Base-by-base conservation (phyloP, 2,113 vertebrate genomes). In the Petroica traversi region DNA sequence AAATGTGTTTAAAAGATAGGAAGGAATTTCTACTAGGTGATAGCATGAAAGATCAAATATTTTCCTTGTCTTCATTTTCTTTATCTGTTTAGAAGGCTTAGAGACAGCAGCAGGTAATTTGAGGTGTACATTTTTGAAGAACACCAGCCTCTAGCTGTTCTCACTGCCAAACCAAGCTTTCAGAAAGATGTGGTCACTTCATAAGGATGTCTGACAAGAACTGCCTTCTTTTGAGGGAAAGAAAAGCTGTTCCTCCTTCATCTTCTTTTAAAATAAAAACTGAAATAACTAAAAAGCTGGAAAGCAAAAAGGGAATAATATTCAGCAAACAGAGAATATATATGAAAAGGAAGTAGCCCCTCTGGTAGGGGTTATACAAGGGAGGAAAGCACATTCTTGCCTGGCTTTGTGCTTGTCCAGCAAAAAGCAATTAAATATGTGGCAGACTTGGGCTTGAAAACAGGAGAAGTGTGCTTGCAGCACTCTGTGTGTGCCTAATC, bases 1-100 rank as follows among this genome's bases (percentile, higher is more conserved):
- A 93, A 85, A 80, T 74, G 88, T 84, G 40, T 88, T 95, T 80
- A 77, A 90, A 93, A 96, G 88, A 95, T 92, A 88, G 90, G 90
- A 81, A 83, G 75, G 89, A 77, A 92, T 88, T 90, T 94, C 68
- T 93, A 81, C 85, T 25, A 48, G 82, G 48, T 84, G 85, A 93
- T 73, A 96, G 43, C 54, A 29, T 62, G 81, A 83, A 95, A 88
- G 85, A 95, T 95, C 79, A 91, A 88, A 90, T 93, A 55, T 77
- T 92, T 95, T 77, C 43, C 46, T 61, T 89, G 51, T 88, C 78
- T 94, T 80, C 86, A 75, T 80, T 86, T 97, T 84, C 83, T 92
- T 97, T 95, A 92, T 96, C 93, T 85, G 95, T 83, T 88, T 69
- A 58, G 43, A 85, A 79, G 59, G 71, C 72, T 93, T 83, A 67